Evolutionary conservation across 2,888 invertebrate species (phyloP).

Genomic region (Dinocampus coccinellae): DNA sequence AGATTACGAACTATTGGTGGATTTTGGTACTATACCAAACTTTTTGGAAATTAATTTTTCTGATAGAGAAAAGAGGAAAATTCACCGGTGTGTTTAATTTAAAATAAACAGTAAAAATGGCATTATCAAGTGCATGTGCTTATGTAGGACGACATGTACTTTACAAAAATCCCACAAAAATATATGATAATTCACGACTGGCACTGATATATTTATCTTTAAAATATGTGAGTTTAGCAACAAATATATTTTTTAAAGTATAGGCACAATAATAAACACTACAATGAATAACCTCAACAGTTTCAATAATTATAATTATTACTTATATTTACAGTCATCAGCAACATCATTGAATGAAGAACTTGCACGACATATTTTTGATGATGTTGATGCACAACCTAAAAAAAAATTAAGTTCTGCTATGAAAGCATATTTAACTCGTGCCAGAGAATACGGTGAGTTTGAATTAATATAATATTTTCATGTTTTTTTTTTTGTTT

Average conservation of each 20-base stretch:
- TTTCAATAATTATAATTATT: background rate
- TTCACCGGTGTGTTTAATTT: background rate
- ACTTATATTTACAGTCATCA: constrained; percentile 27
- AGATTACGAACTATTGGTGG: too few relatives aligned
- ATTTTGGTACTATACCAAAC: too few relatives aligned
- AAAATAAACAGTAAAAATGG: constrained; percentile 48
- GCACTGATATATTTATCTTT: background rate
- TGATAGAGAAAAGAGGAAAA: background rate
- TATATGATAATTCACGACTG: constrained; percentile 16
- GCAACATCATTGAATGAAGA: constrained; percentile 28
- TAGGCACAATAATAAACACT: too few relatives aligned
- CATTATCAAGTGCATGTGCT: constrained; percentile 55
- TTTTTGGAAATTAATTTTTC: constrained; percentile 31
- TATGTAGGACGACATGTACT: constrained; percentile 43
- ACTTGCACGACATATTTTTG: constrained; percentile 31
- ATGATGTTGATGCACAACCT: constrained; percentile 31
- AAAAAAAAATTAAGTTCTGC: constrained; percentile 82
- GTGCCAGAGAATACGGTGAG: constrained; percentile 81
- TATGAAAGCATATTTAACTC: constrained; percentile 89
- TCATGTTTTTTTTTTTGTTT: too few relatives aligned
- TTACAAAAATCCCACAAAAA: constrained; percentile 38
- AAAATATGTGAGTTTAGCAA: background rate
- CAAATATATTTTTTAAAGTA: background rate
- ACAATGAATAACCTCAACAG: background rate
- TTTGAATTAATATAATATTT: too few relatives aligned